A percentile compares a stretch with the other conserved stretches of the same genome.
These are phyloP conservation scores for Lycorma delicatula DNA, from an alignment of 1,140 invertebrate species.

Conservation along the genomic window DNA sequence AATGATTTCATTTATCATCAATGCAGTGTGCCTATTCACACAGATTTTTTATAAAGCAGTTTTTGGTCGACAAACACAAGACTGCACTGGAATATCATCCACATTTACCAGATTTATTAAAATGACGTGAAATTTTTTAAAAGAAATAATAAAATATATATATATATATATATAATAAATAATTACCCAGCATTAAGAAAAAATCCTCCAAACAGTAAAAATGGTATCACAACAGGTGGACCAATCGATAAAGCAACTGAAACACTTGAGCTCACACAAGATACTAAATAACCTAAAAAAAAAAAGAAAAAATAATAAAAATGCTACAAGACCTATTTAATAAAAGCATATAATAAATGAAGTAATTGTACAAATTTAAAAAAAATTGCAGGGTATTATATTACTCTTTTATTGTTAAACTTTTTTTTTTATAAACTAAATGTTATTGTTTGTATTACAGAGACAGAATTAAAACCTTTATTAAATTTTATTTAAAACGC, in stretches of 20 bases:
- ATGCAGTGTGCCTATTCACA: too few relatives aligned
- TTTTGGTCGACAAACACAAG: neutral
- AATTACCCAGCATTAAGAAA: constrained; percentile 81
- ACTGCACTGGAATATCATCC: neutral
- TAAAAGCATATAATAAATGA: neutral
- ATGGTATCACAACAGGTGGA: constrained; percentile 83
- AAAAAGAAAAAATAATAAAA: constrained; percentile 10
- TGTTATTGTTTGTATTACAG: neutral
- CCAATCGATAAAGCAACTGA: constrained; percentile 82
- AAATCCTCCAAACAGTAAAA: constrained; percentile 91
- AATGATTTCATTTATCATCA: too few relatives aligned
- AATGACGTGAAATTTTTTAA: neutral
- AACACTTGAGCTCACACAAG: constrained; percentile 67
- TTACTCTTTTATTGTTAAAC: neutral
- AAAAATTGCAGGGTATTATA: neutral
- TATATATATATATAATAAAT: neutral
- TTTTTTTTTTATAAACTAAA: neutral
- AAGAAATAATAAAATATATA: neutral
- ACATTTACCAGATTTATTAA: neutral
- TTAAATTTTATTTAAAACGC: neutral
- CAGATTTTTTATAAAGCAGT: too few relatives aligned
- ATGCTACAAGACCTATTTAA: neutral
- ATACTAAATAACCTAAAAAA: constrained; percentile 76
- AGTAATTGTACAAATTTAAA: neutral
- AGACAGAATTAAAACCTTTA: neutral